Percentiles rank a stretch among this genome's conserved stretches.
Conservation (phyloP, 2,797 vertebrate genomes). For the Enteromius argenteus region DNA sequence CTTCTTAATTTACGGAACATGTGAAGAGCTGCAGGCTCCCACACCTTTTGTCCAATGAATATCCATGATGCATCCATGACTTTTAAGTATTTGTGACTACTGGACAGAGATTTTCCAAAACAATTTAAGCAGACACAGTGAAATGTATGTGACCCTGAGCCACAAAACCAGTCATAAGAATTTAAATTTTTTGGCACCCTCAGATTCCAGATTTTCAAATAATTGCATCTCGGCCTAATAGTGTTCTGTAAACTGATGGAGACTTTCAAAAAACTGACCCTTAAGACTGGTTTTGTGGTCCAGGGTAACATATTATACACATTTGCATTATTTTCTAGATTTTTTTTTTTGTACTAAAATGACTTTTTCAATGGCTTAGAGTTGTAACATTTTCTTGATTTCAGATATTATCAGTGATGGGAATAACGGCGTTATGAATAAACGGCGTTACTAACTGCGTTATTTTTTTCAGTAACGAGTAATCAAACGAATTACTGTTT, state of each 20-base stretch:
- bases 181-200: no score
- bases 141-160: background rate
- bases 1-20: background rate
- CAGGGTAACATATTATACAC: background rate
- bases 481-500: no score
- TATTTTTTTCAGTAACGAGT: no score
- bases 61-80: background rate
- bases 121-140: background rate
- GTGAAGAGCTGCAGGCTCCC: background rate
- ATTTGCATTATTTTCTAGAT: background rate
- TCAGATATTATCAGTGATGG: background rate
- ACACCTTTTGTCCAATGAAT: background rate
- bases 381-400: background rate
- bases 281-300: no score
- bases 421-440: no score
- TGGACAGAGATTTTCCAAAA: background rate
- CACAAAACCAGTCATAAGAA: no score
- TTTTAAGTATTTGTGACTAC: background rate
- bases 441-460: no score
- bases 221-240: no score
- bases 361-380: background rate
- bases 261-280: no score
- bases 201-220: no score
- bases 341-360: no score
- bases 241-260: no score